A percentile compares a stretch with the other conserved stretches of the same genome.
phyloP scores from a whole-genome alignment of 2,888 invertebrate species.

The Drosophila limbata region DNA sequence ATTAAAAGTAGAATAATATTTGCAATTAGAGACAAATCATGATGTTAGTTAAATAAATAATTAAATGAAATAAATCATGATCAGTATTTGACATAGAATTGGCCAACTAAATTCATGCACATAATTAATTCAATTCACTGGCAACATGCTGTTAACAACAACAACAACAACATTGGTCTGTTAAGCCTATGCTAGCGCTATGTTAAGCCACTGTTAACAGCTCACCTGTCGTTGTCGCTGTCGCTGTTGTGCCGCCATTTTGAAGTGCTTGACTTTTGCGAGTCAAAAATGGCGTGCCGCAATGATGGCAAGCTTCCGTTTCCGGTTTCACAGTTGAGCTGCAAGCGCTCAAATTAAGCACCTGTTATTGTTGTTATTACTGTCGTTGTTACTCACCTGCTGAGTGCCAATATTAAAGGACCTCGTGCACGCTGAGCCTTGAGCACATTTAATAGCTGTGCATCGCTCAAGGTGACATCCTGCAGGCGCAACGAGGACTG shows the following conservation, averaged over 20 bases:
- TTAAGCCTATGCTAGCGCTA: neutral
- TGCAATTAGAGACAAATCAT: no score
- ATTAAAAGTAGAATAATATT: no score
- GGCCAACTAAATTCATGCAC: neutral
- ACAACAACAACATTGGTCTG: conserved; percentile 1
- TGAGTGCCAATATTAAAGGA: conserved; percentile 80
- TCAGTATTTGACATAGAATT: neutral
- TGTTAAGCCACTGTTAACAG: conserved; percentile 17
- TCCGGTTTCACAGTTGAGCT: conserved; percentile 33
- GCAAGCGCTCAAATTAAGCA: conserved; percentile 34
- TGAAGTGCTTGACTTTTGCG: conserved; percentile 39
- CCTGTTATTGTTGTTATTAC: neutral
- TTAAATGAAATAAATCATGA: no score
- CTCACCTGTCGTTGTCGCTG: neutral
- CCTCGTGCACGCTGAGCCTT: conserved; percentile 72
- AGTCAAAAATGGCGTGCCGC: conserved; percentile 65
- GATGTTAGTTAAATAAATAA: no score
- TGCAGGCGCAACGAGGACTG: conserved; percentile 74
- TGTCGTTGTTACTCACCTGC: conserved; percentile 73
- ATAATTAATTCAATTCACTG: neutral
- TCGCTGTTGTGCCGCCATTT: conserved; percentile 32
- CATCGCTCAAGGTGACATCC: conserved; percentile 69
- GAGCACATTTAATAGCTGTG: conserved; percentile 69
- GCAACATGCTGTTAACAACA: conserved; percentile 8
- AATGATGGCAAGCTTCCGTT: conserved; percentile 57